Evolutionary conservation across 2,113 vertebrate genomes (phyloP).

Genomic region (Melanostigma gelatinosum): DNA sequence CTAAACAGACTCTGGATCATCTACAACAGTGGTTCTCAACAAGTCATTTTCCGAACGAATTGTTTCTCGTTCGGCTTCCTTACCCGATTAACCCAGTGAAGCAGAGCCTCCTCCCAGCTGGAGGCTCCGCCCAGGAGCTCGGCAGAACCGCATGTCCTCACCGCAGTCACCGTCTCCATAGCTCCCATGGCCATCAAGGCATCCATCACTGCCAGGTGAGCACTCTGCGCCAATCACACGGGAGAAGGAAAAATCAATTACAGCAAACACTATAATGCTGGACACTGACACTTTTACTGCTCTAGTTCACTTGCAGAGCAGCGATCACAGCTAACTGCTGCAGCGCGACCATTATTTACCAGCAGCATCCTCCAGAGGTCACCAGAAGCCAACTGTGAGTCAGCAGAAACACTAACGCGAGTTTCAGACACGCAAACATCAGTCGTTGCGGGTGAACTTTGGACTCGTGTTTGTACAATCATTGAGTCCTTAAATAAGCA

Average conservation of each 20-base stretch:
- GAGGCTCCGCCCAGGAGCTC: conserved; percentile 73
- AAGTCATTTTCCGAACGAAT: not conserved
- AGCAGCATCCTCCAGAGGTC: conserved; percentile 70
- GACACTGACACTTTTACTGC: conserved; percentile 36
- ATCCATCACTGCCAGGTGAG: conserved; percentile 90
- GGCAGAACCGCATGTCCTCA: conserved; percentile 70
- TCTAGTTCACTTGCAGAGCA: conserved; percentile 16
- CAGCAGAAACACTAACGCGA: conserved; percentile 48
- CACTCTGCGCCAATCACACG: conserved; percentile 81
- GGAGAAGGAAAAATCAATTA: conserved; percentile 53
- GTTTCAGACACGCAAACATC: conserved; percentile 19
- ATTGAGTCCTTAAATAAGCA: conserved; percentile 60
- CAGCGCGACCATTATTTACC: conserved; percentile 23
- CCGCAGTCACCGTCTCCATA: conserved; percentile 84
- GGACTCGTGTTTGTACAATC: conserved; percentile 66
- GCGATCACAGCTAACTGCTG: conserved; percentile 22
- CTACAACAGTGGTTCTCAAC: not conserved
- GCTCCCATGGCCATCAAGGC: conserved; percentile 88
- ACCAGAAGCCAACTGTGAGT: conserved; percentile 51
- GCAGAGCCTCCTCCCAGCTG: conserved; percentile 86
- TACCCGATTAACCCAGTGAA: conserved; percentile 90
- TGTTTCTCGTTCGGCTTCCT: conserved; percentile 28
- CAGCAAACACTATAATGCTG: conserved; percentile 43
- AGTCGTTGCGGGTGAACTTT: conserved; percentile 65
- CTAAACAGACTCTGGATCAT: not conserved